Evolutionary conservation across 1,140 invertebrate species (phyloP), one percentile per base, ranked within the genome.

Genomic region (Lepidurus couesii): DNA sequence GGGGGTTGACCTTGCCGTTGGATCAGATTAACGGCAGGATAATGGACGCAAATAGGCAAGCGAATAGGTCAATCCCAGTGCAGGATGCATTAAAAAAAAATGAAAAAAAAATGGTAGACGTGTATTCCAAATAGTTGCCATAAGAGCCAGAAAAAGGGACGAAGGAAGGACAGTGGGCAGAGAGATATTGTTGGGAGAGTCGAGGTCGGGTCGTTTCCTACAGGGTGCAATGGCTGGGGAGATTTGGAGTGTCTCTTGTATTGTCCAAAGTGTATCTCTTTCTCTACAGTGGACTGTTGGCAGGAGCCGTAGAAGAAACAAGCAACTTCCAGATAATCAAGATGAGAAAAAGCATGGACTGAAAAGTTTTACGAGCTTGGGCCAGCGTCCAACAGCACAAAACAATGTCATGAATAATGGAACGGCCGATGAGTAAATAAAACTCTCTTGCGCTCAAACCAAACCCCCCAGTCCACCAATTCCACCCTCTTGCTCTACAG

Each of bases 301-400:
- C 53, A 65, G 53, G 53, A 65, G 53, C 21, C 53, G 21, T 21
- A 65, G 16, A 47, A 47, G 45, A 47, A 47, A 65, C 53, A 9
- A 65, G 53, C 53, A 65, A 65, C 53, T 65, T 65, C 13, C 53
- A 65, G 53, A 65, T 65, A 65, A 65, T 65, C 53, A 65, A 65
- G 13, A 65, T 65, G 53, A 65, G 21, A 65, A 65, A 65, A 65
- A 21, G 53, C 53, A 65, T 16, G 53, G 53, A 65, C 53, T 65
- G 53, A 65, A 65, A 65, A 65, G 53, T 65, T 65, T 65, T 65
- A 65, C 53, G 53, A 65, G 53, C 53, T 65, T 65, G 53, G 53
- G 53, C 53, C 53, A 65, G 53, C 53, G 53, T 65, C 53, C 53
- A 65, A 65, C 53, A n/a, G 53, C 53, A 65, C 53, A 65, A 65